phyloP scores from a whole-genome alignment of 2,888 invertebrate species.

The Calephelis perditalis region DNA sequence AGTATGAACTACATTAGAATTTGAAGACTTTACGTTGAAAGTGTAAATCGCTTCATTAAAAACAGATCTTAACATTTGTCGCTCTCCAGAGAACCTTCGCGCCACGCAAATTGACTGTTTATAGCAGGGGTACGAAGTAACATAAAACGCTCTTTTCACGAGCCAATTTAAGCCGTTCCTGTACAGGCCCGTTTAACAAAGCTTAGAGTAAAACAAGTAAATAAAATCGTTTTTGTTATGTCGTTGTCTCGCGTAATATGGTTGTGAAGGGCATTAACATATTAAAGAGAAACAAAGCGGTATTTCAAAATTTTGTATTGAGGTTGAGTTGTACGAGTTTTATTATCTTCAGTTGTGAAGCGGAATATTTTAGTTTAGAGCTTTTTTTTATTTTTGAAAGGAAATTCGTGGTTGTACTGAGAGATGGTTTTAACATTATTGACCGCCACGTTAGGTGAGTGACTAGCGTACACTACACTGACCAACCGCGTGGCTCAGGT shows the following conservation, averaged over 20 bases:
- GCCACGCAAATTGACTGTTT: slow-evolving; percentile 55
- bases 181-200: slow-evolving; percentile 46
- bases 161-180: slow-evolving; percentile 56
- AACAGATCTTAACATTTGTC: slow-evolving; percentile 46
- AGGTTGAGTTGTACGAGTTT: neutral
- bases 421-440: too few species aligned
- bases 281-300: slow-evolving; percentile 32
- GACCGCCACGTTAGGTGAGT: too few species aligned
- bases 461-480: too few species aligned
- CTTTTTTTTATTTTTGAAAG: too few species aligned
- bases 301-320: slow-evolving; percentile 16
- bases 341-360: too few species aligned
- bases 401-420: too few species aligned
- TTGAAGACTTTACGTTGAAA: slow-evolving; percentile 28
- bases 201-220: slow-evolving; percentile 53
- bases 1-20: too few species aligned
- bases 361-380: too few species aligned
- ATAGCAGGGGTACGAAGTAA: slow-evolving; percentile 46
- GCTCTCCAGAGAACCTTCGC: slow-evolving; percentile 43
- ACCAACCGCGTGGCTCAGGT: too few species aligned
- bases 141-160: slow-evolving; percentile 47
- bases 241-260: slow-evolving; percentile 37
- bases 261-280: slow-evolving; percentile 38
- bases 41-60: slow-evolving; percentile 60
- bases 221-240: slow-evolving; percentile 44